A percentile compares a stretch with the other conserved stretches of the same genome.
These are phyloP conservation scores for Suricata suricatta DNA, from an alignment of 2,113 vertebrate species.

Conservation along the genomic window DNA sequence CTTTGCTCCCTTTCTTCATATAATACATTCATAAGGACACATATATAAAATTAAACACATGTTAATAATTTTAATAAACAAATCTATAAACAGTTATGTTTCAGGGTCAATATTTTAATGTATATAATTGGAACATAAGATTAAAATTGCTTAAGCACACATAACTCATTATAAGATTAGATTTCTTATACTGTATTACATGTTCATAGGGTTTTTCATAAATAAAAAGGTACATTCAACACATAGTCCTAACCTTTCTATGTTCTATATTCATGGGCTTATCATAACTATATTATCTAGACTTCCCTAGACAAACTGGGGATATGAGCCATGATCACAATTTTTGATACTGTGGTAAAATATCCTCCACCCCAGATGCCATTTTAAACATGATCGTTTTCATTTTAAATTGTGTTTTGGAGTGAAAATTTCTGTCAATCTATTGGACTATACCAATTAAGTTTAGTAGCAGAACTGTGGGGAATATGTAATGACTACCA, in stretches of 20 bases:
- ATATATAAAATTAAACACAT: background rate
- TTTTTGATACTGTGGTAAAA: background rate
- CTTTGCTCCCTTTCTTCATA: background rate
- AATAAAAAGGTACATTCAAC: background rate
- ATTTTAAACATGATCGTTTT: background rate
- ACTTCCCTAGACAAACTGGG: background rate
- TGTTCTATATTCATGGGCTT: background rate
- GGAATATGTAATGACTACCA: background rate
- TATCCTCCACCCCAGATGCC: background rate
- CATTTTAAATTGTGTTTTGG: background rate
- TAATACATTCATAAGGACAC: background rate
- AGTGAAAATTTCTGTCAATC: background rate
- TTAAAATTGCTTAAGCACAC: background rate
- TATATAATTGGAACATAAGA: background rate
- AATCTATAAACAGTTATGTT: background rate
- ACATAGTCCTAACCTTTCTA: background rate
- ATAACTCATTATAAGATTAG: background rate
- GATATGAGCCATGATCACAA: background rate
- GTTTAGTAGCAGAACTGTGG: background rate
- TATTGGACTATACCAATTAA: background rate
- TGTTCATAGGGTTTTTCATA: background rate
- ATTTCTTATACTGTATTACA: background rate
- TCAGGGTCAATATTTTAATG: constrained; percentile 41
- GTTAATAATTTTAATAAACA: constrained; percentile 38
- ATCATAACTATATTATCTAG: background rate